Percentiles rank a stretch among this genome's conserved stretches.
phyloP scores from a whole-genome alignment of 2,888 invertebrate species.

The Melipona bicolor region DNA sequence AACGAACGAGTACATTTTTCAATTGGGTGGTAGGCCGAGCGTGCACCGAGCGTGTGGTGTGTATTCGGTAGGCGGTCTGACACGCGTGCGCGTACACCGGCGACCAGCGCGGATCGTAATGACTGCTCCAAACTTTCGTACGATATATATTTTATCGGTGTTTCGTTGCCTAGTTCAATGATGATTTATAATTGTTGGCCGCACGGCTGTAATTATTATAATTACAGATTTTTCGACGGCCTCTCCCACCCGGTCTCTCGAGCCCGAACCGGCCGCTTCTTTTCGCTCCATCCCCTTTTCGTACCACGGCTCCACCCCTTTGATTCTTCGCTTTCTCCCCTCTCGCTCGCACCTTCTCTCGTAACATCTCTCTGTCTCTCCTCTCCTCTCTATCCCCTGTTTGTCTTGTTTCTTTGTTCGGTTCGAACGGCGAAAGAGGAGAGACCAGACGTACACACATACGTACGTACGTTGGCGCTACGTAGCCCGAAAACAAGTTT shows the following conservation, averaged over 20 bases:
- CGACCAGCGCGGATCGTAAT: constrained; percentile 33
- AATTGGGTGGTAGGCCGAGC: constrained; percentile 58
- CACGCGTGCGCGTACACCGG: background rate
- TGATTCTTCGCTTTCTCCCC: constrained; percentile 60
- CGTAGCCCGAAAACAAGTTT: constrained; percentile 75
- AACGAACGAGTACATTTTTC: constrained; percentile 69
- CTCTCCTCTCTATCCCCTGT: constrained; percentile 25
- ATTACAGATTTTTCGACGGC: constrained; percentile 79
- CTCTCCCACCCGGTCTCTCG: constrained; percentile 54
- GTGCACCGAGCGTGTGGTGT: background rate
- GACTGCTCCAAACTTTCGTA: constrained; percentile 35
- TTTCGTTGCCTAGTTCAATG: constrained; percentile 81
- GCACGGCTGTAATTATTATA: constrained; percentile 80
- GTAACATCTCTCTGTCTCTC: constrained; percentile 20
- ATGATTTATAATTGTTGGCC: constrained; percentile 81
- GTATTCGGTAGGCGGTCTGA: constrained; percentile 32
- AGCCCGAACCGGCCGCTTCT: constrained; percentile 45
- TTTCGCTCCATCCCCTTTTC: constrained; percentile 65
- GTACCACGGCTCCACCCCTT: constrained; percentile 75
- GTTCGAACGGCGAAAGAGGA: constrained; percentile 49
- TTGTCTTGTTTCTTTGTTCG: constrained; percentile 40
- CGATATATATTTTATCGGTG: constrained; percentile 72
- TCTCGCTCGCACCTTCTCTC: constrained; percentile 49
- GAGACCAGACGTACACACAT: constrained; percentile 60
- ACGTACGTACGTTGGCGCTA: constrained; percentile 57